phyloP scores from a whole-genome alignment of 2,797 vertebrate genomes.

The Brachyrhaphis roseni region DNA sequence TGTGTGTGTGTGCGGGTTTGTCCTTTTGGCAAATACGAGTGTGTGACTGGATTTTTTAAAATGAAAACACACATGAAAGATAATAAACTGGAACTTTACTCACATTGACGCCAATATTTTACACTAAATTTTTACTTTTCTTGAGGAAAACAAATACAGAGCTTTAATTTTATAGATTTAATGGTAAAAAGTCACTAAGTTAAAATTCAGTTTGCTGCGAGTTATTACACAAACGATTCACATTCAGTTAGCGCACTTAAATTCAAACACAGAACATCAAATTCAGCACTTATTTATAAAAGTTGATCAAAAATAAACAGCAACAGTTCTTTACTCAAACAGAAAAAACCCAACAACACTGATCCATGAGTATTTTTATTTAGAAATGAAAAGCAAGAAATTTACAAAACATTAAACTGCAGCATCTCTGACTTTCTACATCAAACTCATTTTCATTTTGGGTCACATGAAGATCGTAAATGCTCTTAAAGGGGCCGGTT shows the following conservation, averaged over 20 bases:
- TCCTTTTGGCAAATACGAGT: neutral
- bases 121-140: neutral
- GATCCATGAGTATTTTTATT: neutral
- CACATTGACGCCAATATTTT: neutral
- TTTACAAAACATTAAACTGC: neutral
- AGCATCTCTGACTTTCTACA: neutral
- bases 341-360: neutral
- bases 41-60: neutral
- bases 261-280: neutral
- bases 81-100: slow-evolving; percentile 4
- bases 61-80: neutral
- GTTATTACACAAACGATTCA: neutral
- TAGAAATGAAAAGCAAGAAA: neutral
- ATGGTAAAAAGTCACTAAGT: neutral
- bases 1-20: neutral
- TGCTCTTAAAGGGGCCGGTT: too few species aligned
- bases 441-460: too few species aligned
- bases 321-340: neutral
- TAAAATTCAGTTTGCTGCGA: neutral
- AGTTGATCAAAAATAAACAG: neutral
- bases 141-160: too few species aligned
- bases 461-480: too few species aligned
- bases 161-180: too few species aligned
- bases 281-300: neutral
- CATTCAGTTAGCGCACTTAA: neutral